Base-by-base conservation (phyloP, 2,113 vertebrate species). In the Pelobates fuscus region DNA sequence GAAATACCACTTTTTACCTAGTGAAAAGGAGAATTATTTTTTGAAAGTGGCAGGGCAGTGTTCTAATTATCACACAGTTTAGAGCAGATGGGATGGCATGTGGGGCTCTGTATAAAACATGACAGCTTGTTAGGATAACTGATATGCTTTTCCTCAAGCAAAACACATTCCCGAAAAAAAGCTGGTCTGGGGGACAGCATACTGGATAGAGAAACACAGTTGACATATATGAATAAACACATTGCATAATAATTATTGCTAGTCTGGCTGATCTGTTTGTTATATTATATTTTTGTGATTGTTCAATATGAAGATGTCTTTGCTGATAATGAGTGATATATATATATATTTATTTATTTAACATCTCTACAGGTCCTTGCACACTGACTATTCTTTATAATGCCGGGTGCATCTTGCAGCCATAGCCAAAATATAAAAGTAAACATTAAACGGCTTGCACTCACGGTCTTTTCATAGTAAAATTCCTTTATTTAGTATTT, bases 51-150 rank as follows among this genome's bases (percentile, higher is more conserved):
- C 73, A 77, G 32, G 73, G 20, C 55, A 37, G 73, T n/a, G 41
- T 77, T 27, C 73, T 77, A 46, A 77, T 77, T 77, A 77, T 61
- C 64, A 41, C 67, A 67, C 52, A 61, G 73, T 68, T 61, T 61
- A 52, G 27, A 77, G 73, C 73, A 77, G 73, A 77, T 77, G 73
- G 73, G 41, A 41, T 32, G 52, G 64, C 73, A 77, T 77, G 73
- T 77, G 65, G 26, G 73, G 23, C 61, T 72, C 70, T 61, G 21
- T 55, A 61, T 77, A 77, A 77, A 75, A 60, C 55, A 60, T 61
- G 65, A 77, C 73, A 77, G 73, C 64, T 77, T 77, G 73, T 77
- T 68, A 77, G 73, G 68, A 77, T 77, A 67, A 68, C 54, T 68
- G 73, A 77, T 67, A 55, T 67, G 64, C 44, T 49, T 49, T 11